These are phyloP conservation scores for Minunthozetes semirufus DNA, from an alignment of 2,888 invertebrate species.

Conservation along the genomic window DNA sequence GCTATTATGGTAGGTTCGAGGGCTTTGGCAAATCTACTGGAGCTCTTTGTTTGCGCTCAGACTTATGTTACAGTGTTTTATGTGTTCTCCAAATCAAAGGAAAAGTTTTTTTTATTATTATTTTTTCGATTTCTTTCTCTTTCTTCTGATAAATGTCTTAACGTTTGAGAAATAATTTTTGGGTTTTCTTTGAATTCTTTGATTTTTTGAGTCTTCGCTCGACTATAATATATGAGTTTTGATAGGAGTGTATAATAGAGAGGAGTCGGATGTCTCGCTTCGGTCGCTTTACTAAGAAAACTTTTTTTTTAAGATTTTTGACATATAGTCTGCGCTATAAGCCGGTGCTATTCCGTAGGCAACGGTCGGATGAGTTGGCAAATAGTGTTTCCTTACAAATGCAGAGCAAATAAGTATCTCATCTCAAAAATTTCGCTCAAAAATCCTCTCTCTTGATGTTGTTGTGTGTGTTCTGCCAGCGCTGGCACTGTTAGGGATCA, in stretches of 20 bases:
- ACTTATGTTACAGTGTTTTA: neutral
- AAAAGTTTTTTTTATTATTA: too few relatives aligned
- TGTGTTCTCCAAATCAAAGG: too few relatives aligned
- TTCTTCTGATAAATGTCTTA: too few relatives aligned
- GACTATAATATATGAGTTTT: constrained; percentile 3
- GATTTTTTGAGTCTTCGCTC: neutral
- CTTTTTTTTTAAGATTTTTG: neutral
- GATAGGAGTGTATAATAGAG: neutral
- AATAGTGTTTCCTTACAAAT: constrained; percentile 11
- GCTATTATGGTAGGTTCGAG: neutral
- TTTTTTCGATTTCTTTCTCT: too few relatives aligned
- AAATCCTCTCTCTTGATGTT: neutral
- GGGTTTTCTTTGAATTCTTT: too few relatives aligned
- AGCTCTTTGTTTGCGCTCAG: constrained; percentile 6
- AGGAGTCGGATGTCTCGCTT: constrained; percentile 26
- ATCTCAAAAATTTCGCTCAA: neutral
- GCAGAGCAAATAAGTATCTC: neutral
- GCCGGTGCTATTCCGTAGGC: too few relatives aligned
- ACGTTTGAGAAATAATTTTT: too few relatives aligned
- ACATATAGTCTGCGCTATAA: neutral
- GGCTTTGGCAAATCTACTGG: neutral
- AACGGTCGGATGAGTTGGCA: constrained; percentile 23
- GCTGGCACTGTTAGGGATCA: constrained; percentile 6
- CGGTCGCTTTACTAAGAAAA: constrained; percentile 31
- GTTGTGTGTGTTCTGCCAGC: neutral